These are phyloP conservation scores for Prinia subflava DNA, from an alignment of 2,113 vertebrate genomes.

Conservation along the genomic window DNA sequence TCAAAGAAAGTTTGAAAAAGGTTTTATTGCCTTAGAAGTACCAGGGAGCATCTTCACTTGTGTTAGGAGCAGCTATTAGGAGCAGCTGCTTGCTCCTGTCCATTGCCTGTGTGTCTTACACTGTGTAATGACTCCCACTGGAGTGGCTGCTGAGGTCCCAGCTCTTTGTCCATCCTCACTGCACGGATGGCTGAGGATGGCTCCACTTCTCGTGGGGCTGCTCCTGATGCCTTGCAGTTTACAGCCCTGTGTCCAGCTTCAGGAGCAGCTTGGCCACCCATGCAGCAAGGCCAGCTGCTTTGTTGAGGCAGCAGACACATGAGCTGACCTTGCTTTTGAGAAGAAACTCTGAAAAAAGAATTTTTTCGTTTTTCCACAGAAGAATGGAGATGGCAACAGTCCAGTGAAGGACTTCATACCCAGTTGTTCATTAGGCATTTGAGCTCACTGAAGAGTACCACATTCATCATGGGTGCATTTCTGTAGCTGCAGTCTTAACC, in stretches of 20 bases:
- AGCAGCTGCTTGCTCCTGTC: not conserved
- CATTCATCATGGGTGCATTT: not conserved
- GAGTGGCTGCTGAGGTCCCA: not conserved
- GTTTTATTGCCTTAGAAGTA: not conserved
- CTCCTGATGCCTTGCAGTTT: not conserved
- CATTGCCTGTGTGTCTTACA: not conserved
- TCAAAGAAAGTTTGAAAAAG: not conserved
- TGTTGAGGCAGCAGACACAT: not conserved
- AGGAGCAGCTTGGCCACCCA: not conserved
- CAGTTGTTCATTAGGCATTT: not conserved
- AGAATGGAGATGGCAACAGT: not conserved
- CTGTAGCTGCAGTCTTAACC: not conserved
- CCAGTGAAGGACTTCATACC: not conserved
- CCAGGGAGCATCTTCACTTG: not conserved
- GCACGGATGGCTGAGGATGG: accelerated
- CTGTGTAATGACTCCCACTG: not conserved
- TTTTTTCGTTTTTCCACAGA: not conserved
- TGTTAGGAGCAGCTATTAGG: not conserved
- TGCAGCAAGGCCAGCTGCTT: not conserved
- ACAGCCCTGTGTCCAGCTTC: not conserved
- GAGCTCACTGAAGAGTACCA: not conserved
- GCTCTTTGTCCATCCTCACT: not conserved
- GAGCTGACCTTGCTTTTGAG: not conserved
- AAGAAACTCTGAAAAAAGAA: not conserved
- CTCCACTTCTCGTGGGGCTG: not conserved